Base-by-base conservation (phyloP, 2,888 invertebrate genomes). In the Tyria jacobaeae region DNA sequence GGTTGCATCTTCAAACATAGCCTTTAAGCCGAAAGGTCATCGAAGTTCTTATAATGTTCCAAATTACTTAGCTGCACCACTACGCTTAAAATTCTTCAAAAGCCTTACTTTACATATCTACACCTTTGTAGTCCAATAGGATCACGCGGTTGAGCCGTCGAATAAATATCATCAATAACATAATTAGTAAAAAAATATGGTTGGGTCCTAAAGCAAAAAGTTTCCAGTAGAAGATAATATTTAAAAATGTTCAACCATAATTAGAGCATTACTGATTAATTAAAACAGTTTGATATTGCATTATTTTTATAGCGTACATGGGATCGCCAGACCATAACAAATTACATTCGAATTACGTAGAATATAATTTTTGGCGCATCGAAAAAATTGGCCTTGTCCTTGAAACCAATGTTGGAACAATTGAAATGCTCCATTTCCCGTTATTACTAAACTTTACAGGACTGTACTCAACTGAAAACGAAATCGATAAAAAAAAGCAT, bases 291-390 rank as follows among this genome's bases (percentile, higher is more conserved):
- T 21, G 21, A 21, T 21, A 44, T 21, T 21, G 17, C 21, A 44
- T 21, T 44, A 44, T 21, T 44, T 21, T 12, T 5, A 21, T 12
- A 44, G 27, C 27, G 7, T 31, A 31, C 7, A 31, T 7, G 7
- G 27, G 21, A 1, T 44, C 12, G 12, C 44, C 12, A 44, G 44
- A 44, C 44, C 44, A 44, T 44, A 44, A 44, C 44, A 4, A 44
- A 44, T 21, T 10, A 44, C 44, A 44, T 21, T 44, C 12, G 10
- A 44, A 44, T 21, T 21, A 44, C 21, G 21, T 12, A 44, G 21
- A 44, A 44, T 35, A 44, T 44, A 21, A 9, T 21, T 17, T 44
- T 44, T 44, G 44, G 44, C 21, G 44, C 44, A 44, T 21, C 44
- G 3, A 12, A 44, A 44, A 21, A 44, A 12, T 21, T 21, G 44